phyloP scores from a whole-genome alignment of 2,113 vertebrate genomes.

The Regulus satrapa region DNA sequence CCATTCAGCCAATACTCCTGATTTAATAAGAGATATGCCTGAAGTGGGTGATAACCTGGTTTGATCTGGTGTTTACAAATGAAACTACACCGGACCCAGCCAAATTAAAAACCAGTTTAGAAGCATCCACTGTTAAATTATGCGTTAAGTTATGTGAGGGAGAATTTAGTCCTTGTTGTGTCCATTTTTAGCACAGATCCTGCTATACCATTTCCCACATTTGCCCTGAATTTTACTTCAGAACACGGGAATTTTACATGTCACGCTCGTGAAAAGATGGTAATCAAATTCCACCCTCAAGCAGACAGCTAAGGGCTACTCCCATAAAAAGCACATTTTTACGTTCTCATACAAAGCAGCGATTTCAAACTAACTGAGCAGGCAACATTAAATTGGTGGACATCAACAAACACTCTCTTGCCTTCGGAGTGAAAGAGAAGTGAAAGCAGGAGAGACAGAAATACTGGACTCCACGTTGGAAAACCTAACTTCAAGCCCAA shows the following conservation, averaged over 20 bases:
- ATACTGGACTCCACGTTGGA: background rate
- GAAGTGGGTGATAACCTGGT: background rate
- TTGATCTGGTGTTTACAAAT: background rate
- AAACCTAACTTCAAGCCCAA: background rate
- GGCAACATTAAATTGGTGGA: background rate
- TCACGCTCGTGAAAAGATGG: background rate
- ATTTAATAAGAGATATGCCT: slow-evolving; percentile 1
- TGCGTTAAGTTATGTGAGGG: fast-evolving
- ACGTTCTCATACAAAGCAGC: background rate
- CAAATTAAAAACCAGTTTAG: background rate
- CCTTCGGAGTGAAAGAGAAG: background rate
- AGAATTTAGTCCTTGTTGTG: background rate
- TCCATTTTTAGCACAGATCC: background rate
- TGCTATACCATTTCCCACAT: background rate
- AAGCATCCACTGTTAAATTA: background rate
- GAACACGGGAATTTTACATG: no score
- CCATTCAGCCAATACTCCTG: background rate
- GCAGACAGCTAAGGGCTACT: background rate
- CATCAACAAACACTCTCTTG: background rate
- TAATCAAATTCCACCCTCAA: background rate
- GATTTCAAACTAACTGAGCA: background rate
- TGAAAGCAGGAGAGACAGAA: background rate
- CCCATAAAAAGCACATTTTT: background rate
- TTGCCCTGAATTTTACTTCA: background rate
- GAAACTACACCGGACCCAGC: background rate